phyloP scores from a whole-genome alignment of 1,140 invertebrate species.

The Drosophila ambigua region DNA sequence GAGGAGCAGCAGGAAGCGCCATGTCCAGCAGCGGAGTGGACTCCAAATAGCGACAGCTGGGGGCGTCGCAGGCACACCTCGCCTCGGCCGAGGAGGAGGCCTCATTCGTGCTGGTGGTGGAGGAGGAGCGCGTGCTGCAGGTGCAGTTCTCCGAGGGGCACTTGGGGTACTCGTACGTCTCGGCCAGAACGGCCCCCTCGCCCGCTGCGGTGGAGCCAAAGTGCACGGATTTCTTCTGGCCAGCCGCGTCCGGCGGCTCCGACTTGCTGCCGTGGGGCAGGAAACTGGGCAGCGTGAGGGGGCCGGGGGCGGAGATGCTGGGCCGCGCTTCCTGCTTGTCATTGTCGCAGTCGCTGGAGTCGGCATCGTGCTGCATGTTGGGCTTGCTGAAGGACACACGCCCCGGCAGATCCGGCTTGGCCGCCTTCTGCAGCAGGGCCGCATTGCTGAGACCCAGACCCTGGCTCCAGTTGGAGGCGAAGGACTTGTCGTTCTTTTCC shows the following conservation, averaged over 20 bases:
- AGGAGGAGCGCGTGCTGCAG: slow-evolving; percentile 75
- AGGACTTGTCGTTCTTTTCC: slow-evolving; percentile 53
- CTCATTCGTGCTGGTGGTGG: slow-evolving; percentile 69
- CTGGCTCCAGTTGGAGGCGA: slow-evolving; percentile 31
- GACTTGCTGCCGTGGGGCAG: slow-evolving; percentile 14
- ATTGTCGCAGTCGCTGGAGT: slow-evolving; percentile 80
- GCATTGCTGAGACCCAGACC: slow-evolving; percentile 46
- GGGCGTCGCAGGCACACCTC: slow-evolving; percentile 71
- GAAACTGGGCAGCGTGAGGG: slow-evolving; percentile 53
- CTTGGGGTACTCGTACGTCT: slow-evolving; percentile 80
- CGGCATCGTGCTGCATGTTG: slow-evolving; percentile 56
- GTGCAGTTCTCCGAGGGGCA: slow-evolving; percentile 80
- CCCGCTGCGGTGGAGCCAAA: slow-evolving; percentile 58
- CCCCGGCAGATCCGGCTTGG: slow-evolving; percentile 78
- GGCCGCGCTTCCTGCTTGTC: slow-evolving; percentile 60
- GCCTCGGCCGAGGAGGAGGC: slow-evolving; percentile 11
- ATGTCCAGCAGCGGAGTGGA: not conserved
- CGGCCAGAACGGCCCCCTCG: slow-evolving; percentile 62
- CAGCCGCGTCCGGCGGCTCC: slow-evolving; percentile 30
- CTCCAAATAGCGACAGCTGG: slow-evolving; percentile 63
- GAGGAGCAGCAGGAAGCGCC: not conserved
- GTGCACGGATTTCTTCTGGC: slow-evolving; percentile 74
- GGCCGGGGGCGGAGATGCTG: slow-evolving; percentile 71
- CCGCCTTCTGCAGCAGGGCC: slow-evolving; percentile 39
- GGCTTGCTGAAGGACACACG: slow-evolving; percentile 79